Evolutionary conservation across 1,140 invertebrate species (phyloP), one percentile per base, ranked within the genome.

Genomic region (Drosophila guanche): DNA sequence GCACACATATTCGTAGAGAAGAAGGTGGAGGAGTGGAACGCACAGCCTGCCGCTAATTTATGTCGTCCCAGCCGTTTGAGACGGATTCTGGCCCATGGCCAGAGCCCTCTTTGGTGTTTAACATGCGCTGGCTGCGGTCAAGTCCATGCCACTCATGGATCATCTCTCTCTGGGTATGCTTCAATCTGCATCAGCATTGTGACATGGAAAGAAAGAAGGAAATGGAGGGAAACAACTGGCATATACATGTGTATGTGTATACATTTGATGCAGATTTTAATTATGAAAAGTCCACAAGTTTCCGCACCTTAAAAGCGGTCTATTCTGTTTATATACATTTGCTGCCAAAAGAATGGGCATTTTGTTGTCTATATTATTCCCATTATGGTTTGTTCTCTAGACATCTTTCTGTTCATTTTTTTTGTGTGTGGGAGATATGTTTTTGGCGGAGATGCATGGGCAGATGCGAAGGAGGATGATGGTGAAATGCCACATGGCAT

Each of bases 401-500:
- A 6, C 27, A 6, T 51, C 3, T 16, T 51, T 14, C n/a, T 14
- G 29, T n/a, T 6, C 33, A 23, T 16, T 22, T 37, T 7, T 56
- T 51, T 10, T 48, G 37, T 29, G 62, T 46, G 46, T 20, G 16
- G 16, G 16, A 20, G 16, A 20, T 20, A 20, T 20, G 16, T 20
- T 20, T 37, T 37, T 4, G 8, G 29, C 4, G 12, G 33, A 37
- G 10, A 37, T 12, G 12, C 33, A 12, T 1, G 33, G 10, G 8
- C 8, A 0, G 2, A 1, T 8, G 8, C 8, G 10, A 10, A 10
- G 33, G 33, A 12, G 33, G 33, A 12, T 51, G 16, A 58, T 70
- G 47, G 54, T 74, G 60, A 72, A 57, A 48, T 79, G 76, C 75
- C 76, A 78, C 76, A 78, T 78, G 76, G 66, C 76, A 79, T 79